These are phyloP conservation scores for Acinonyx jubatus DNA, from an alignment of 2,113 vertebrate species.

Conservation along the genomic window DNA sequence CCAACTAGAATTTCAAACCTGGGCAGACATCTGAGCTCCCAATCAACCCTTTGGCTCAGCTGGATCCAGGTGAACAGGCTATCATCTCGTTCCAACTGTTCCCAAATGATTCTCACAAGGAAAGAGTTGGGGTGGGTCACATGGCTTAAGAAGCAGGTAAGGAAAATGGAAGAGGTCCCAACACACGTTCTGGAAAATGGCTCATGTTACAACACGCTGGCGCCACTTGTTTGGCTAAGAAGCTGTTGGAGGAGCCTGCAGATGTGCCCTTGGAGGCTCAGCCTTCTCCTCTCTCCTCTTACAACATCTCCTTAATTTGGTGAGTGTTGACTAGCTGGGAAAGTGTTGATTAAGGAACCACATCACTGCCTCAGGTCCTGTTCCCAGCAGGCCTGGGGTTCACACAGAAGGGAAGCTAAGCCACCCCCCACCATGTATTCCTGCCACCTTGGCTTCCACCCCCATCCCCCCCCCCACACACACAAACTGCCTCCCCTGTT, in stretches of 20 bases:
- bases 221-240: neutral
- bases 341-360: conserved; percentile 60
- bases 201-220: neutral
- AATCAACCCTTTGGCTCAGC: neutral
- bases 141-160: neutral
- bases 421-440: neutral
- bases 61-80: conserved; percentile 43
- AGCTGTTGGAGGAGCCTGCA: neutral
- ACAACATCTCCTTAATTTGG: conserved; percentile 42
- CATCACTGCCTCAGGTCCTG: neutral
- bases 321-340: conserved; percentile 54
- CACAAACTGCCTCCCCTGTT: neutral
- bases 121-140: neutral
- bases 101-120: neutral
- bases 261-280: neutral
- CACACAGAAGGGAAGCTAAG: neutral
- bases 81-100: conserved; percentile 33
- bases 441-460: neutral
- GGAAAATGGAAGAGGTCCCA: neutral
- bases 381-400: neutral
- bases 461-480: too few species aligned
- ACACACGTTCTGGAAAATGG: neutral
- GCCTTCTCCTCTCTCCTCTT: neutral
- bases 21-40: conserved; percentile 49
- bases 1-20: conserved; percentile 62